A percentile compares a stretch with the other conserved stretches of the same genome.
Evolutionary conservation across 2,113 vertebrate species (phyloP).

Genomic region (Copsychus sechellarum): DNA sequence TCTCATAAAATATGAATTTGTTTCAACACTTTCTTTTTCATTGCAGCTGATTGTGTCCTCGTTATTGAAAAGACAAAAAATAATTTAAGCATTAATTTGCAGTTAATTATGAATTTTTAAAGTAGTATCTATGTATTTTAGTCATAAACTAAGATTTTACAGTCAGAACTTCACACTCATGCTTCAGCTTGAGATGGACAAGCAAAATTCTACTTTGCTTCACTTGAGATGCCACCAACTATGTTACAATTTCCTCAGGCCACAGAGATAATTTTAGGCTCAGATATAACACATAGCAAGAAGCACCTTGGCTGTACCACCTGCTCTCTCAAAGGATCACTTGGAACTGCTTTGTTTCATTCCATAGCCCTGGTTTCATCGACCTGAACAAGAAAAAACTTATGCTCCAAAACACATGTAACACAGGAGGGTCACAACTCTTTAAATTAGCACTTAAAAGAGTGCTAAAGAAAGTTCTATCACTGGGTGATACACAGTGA

Average conservation of each 20-base stretch:
- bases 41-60: neutral
- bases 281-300: neutral
- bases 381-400: neutral
- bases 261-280: neutral
- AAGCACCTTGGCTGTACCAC: neutral
- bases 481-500: neutral
- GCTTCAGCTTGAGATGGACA: neutral
- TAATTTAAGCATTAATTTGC: neutral
- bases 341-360: neutral
- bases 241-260: neutral
- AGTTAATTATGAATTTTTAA: neutral
- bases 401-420: neutral
- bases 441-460: neutral
- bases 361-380: neutral
- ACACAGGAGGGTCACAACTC: neutral
- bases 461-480: neutral
- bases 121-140: neutral
- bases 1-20: neutral
- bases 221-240: neutral
- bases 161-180: neutral
- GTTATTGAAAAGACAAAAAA: neutral
- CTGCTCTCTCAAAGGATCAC: neutral
- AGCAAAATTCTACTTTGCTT: neutral
- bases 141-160: neutral
- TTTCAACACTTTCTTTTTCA: neutral